A percentile compares a stretch with the other conserved stretches of the same genome.
Conservation (phyloP, 2,797 vertebrate genomes). For the Myotis pilosus region DNA sequence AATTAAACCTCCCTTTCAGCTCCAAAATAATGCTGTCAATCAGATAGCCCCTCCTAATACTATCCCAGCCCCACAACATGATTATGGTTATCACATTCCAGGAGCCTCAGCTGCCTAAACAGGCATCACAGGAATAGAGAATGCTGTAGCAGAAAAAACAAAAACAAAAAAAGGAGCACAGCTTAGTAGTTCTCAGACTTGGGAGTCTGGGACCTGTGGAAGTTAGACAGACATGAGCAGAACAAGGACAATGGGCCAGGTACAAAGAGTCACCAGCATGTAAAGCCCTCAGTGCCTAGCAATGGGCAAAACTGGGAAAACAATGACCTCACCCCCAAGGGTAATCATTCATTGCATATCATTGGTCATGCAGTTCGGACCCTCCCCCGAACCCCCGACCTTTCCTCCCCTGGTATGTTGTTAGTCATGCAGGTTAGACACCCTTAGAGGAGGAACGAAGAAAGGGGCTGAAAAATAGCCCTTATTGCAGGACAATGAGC, state of each 20-base stretch:
- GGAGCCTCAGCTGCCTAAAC: neutral
- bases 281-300: neutral
- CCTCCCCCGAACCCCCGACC: neutral
- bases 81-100: neutral
- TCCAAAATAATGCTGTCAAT: slow-evolving; percentile 17
- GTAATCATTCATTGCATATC: neutral
- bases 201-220: neutral
- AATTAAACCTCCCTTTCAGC: neutral
- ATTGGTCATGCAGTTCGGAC: neutral
- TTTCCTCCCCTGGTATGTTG: neutral
- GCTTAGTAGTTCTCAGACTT: neutral
- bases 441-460: neutral
- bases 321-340: neutral
- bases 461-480: neutral
- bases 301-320: neutral
- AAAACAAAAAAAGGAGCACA: neutral
- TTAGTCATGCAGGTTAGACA: neutral
- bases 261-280: neutral
- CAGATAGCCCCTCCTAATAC: neutral
- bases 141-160: neutral
- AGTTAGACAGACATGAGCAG: neutral
- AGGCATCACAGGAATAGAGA: neutral
- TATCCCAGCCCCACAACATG: neutral
- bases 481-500: neutral
- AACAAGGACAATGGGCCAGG: neutral